phyloP scores from a whole-genome alignment of 2,797 vertebrate genomes.

The Cryptoprocta ferox region DNA sequence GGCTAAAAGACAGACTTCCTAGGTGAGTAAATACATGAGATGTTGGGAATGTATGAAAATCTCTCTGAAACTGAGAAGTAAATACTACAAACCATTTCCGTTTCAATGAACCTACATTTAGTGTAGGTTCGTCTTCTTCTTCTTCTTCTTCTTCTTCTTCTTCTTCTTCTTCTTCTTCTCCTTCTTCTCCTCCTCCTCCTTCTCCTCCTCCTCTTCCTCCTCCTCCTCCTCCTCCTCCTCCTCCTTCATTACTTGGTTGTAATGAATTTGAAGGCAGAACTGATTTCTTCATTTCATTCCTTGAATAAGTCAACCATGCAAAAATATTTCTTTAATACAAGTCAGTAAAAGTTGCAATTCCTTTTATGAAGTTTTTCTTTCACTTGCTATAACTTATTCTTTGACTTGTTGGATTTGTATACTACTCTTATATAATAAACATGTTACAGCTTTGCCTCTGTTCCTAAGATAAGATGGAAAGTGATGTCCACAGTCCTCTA shows the following conservation, averaged over 20 bases:
- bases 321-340: slow-evolving; percentile 40
- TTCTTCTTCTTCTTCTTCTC: no score
- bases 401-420: slow-evolving; percentile 1
- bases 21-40: background rate
- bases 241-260: slow-evolving; percentile 19
- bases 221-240: no score
- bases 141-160: no score
- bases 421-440: background rate
- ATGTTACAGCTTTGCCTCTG: background rate
- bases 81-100: slow-evolving; percentile 37
- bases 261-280: background rate
- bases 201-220: no score
- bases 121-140: no score
- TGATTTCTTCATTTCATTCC: slow-evolving; percentile 36
- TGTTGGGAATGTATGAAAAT: background rate
- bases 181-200: no score
- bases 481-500: background rate
- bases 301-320: slow-evolving; percentile 1
- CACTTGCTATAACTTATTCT: background rate
- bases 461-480: slow-evolving; percentile 7
- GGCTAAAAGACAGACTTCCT: slow-evolving; percentile 11
- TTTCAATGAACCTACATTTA: slow-evolving; percentile 10
- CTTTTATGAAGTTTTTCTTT: background rate
- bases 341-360: background rate
- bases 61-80: slow-evolving; percentile 16